A percentile compares a stretch with the other conserved stretches of the same genome.
These are phyloP conservation scores for Trissolcus basalis DNA, from an alignment of 1,140 invertebrate genomes.

Conservation along the genomic window DNA sequence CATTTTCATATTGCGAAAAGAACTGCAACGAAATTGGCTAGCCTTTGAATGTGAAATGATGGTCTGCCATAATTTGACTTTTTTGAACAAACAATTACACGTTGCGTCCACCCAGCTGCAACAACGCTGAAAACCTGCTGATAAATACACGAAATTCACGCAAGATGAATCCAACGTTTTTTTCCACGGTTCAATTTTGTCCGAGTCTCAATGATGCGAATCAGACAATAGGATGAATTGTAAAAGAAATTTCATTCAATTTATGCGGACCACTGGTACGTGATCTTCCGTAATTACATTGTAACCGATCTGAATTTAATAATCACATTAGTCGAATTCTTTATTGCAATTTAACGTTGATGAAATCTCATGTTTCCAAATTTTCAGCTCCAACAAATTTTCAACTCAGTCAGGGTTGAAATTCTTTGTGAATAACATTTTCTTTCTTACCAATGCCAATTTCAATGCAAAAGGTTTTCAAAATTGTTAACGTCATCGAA, in stretches of 20 bases:
- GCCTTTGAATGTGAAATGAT: conserved; percentile 16
- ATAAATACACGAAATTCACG: conserved; percentile 47
- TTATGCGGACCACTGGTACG: no score
- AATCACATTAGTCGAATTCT: no score
- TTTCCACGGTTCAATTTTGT: conserved; percentile 31
- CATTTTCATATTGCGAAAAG: conserved; percentile 16
- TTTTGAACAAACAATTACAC: conserved; percentile 38
- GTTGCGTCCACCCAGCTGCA: conserved; percentile 12
- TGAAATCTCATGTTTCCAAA: no score
- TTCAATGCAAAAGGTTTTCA: background rate
- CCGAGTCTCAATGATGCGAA: conserved; percentile 40
- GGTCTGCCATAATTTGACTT: background rate
- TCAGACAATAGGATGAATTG: conserved; percentile 34
- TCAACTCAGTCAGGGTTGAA: no score
- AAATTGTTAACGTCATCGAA: background rate
- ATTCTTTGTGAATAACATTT: no score
- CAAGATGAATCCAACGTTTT: conserved; percentile 43
- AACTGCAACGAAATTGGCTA: conserved; percentile 6
- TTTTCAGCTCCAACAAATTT: no score
- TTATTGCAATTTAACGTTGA: no score
- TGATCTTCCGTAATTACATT: no score
- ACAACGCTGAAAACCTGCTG: conserved; percentile 21
- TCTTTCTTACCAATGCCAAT: no score
- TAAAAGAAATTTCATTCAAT: conserved; percentile 19
- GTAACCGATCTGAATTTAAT: no score